These are phyloP conservation scores for Uloborus diversus DNA, from an alignment of 1,140 invertebrate species.

Conservation along the genomic window DNA sequence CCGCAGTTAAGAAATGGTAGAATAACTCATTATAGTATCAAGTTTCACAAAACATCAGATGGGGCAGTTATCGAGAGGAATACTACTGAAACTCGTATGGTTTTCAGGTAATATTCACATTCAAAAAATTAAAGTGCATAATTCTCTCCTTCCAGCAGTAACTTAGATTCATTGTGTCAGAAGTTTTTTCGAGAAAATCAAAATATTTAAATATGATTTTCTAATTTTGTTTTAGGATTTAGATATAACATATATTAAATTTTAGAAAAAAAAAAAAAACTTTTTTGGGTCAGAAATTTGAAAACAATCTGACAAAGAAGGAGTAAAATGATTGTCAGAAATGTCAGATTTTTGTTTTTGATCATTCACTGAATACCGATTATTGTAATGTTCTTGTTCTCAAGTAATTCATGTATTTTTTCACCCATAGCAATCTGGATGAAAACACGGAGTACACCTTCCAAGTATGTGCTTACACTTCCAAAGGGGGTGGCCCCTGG, in stretches of 20 bases:
- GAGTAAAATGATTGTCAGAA: background rate
- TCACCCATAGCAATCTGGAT: constrained; percentile 81
- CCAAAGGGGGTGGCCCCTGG: constrained; percentile 87
- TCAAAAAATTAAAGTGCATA: background rate
- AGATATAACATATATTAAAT: too few species aligned
- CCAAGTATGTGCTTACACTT: constrained; percentile 89
- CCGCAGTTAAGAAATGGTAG: constrained; percentile 90
- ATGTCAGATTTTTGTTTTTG: background rate
- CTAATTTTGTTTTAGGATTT: background rate
- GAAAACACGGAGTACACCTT: constrained; percentile 92
- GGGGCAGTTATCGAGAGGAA: constrained; percentile 81
- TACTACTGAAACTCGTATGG: constrained; percentile 81
- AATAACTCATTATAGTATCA: constrained; percentile 91
- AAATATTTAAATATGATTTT: background rate
- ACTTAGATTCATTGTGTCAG: too few species aligned
- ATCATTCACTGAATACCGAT: background rate
- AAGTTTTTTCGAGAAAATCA: background rate
- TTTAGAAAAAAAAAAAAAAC: too few species aligned
- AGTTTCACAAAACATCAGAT: constrained; percentile 90
- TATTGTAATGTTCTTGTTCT: too few species aligned
- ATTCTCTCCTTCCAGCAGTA: background rate
- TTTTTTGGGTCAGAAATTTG: background rate
- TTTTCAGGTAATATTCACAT: constrained; percentile 71
- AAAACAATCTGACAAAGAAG: background rate
- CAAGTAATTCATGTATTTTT: background rate